Evolutionary conservation across 2,113 vertebrate species (phyloP).

Genomic region (Helogale parvula): DNA sequence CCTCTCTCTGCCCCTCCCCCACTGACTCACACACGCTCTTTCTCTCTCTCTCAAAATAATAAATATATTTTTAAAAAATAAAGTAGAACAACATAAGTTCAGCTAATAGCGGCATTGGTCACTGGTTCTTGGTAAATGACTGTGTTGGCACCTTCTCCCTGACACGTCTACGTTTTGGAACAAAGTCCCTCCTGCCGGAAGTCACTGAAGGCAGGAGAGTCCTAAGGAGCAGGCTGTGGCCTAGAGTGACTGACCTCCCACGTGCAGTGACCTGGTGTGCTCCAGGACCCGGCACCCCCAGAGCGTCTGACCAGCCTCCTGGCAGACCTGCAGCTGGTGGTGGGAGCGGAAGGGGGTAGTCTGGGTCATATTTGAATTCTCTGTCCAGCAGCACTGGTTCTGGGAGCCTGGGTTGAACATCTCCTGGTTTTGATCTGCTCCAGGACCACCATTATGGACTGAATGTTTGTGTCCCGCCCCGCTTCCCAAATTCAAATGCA

Average conservation of each 20-base stretch:
- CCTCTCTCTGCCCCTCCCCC: too few species aligned
- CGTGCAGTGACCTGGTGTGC: neutral
- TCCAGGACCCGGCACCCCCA: rapidly evolving
- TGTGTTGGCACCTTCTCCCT: too few species aligned
- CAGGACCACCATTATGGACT: neutral
- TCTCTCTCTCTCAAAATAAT: too few species aligned
- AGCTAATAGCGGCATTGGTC: neutral
- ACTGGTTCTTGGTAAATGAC: neutral
- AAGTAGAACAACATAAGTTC: neutral
- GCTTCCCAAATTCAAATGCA: neutral
- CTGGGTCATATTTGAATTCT: neutral
- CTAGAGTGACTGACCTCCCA: neutral
- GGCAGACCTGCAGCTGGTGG: rapidly evolving
- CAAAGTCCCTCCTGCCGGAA: neutral
- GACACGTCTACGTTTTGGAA: neutral
- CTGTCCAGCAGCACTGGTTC: neutral
- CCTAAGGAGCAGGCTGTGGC: too few species aligned
- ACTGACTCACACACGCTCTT: too few species aligned
- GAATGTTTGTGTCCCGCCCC: neutral
- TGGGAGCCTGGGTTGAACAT: neutral
- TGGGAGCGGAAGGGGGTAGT: neutral
- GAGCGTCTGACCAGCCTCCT: too few species aligned
- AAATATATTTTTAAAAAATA: neutral
- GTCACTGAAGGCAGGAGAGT: neutral
- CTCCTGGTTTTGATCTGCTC: neutral